phyloP scores from a whole-genome alignment of 2,113 vertebrate species.

The Paracyprichromis sp. region DNA sequence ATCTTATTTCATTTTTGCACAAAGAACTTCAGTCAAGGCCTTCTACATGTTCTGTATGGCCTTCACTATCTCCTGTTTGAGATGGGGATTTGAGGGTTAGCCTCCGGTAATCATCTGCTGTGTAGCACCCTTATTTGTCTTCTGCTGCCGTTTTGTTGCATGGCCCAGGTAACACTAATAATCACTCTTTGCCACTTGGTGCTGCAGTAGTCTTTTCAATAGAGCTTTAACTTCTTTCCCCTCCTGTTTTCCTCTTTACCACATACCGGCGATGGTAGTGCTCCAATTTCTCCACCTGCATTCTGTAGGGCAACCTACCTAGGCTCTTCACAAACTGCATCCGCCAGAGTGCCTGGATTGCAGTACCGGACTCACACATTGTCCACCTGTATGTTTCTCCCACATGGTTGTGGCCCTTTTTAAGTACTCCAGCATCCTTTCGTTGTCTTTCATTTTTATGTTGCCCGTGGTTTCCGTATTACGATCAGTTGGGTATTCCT shows the following conservation, averaged over 20 bases:
- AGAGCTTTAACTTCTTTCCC: accelerated
- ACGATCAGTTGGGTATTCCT: not conserved
- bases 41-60: not conserved
- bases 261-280: not conserved
- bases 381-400: not conserved
- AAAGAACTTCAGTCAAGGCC: not conserved
- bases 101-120: too few relatives aligned
- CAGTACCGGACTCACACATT: not conserved
- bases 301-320: accelerated
- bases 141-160: not conserved
- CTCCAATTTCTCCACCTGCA: not conserved
- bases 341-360: not conserved
- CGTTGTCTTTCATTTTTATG: not conserved
- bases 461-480: accelerated
- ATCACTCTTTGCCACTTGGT: not conserved
- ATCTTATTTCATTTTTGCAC: not conserved
- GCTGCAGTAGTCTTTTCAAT: not conserved
- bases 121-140: not conserved
- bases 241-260: not conserved
- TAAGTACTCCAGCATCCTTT: not conserved
- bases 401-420: not conserved
- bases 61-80: not conserved
- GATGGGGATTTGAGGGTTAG: not conserved
- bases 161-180: not conserved
- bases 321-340: not conserved